Base-by-base conservation (phyloP, 1,140 invertebrate species). In the Ceratina calcarata region DNA sequence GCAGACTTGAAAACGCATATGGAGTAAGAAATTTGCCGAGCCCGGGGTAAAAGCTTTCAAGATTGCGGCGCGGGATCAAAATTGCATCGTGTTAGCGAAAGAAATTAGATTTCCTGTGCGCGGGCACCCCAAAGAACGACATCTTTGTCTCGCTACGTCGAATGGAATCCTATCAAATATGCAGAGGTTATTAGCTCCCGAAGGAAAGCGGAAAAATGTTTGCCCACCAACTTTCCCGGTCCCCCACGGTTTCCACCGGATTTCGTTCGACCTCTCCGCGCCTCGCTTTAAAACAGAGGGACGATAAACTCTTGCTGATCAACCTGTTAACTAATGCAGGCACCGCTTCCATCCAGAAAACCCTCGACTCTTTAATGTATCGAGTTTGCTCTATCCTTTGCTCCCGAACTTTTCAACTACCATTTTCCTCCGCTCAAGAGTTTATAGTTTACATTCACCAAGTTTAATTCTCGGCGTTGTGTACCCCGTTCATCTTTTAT, bases 91-190 rank as follows among this genome's bases (percentile, higher is more conserved):
- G 78, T 86, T 81, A 81, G 83, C 67, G 37, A 67, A 82, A 88
- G 75, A 84, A 89, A 87, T 83, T 88, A 87, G 81, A 89, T 89
- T 88, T 83, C 62, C 73, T 60, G 79, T 84, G 57, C 45, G 75
- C 60, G 71, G 60, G 49, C 22, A 64, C 74, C 60, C 64, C 60
- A 69, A 22, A 66, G 68, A 78, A 84, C 79, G 77, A 87, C 37
- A 45, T 71, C 69, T 83, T 20, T 69, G 74, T 78, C 77, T 78
- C 62, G 78, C 71, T 78, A 66, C 76, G 67, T 2, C 83, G 73
- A 83, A 87, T 86, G 78, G 78, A 83, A 78, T 84, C 78, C 78
- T 73, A 87, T 89, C 71, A 85, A 86, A 88, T 81, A 89, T 89
- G 85, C 85, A 89, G 81, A 82, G 81, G 81, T 87, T 89, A 86